phyloP scores from a whole-genome alignment of 2,113 vertebrate species.

The Neolamprologus sp. region DNA sequence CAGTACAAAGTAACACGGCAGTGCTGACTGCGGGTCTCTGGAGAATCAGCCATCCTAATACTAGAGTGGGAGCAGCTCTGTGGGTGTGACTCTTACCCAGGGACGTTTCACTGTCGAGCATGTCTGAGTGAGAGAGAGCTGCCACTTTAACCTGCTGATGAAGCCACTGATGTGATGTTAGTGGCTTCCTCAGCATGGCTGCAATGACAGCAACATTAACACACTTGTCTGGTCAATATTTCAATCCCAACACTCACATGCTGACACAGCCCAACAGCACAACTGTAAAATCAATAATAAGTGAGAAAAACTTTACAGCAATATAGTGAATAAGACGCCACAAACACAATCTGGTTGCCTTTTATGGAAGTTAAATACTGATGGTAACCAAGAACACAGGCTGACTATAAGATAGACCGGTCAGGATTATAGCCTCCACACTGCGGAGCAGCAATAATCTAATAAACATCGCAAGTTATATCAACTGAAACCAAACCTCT shows the following conservation, averaged over 20 bases:
- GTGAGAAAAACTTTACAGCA: not conserved
- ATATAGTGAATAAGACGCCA: not conserved
- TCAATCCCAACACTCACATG: not conserved
- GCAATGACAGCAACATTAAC: not conserved
- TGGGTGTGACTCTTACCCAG: not conserved
- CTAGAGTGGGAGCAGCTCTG: not conserved
- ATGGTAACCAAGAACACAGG: not conserved
- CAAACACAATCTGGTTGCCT: not conserved
- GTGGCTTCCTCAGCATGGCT: not conserved
- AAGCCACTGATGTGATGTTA: not conserved
- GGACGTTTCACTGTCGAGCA: not conserved
- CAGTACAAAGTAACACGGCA: not conserved
- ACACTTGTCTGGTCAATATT: not conserved
- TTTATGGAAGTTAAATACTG: not conserved
- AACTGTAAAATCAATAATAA: not conserved
- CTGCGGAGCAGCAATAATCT: not conserved
- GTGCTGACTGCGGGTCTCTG: not conserved
- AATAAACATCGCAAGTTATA: not conserved
- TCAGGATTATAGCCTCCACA: not conserved
- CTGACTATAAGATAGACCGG: not conserved
- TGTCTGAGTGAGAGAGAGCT: not conserved
- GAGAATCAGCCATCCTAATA: not conserved
- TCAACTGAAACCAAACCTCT: not conserved
- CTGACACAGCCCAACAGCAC: not conserved
- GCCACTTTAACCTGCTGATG: not conserved